Conservation (phyloP, 1,140 invertebrate species). For the Triops longicaudatus region DNA sequence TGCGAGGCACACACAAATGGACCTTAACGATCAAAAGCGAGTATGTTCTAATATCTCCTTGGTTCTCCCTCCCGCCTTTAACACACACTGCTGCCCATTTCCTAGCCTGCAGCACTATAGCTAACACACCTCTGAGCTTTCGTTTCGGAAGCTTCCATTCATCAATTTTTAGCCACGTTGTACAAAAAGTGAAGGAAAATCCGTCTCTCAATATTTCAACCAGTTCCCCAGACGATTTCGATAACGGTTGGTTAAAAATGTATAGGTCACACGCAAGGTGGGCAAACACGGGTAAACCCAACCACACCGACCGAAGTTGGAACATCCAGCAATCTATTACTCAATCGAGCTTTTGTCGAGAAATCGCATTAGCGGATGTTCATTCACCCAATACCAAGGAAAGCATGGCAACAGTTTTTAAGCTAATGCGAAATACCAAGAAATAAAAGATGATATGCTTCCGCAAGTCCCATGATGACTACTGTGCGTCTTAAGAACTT, state of each 20-base stretch:
- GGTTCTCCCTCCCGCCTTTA: not conserved
- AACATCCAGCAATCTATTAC: not conserved
- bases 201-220: not conserved
- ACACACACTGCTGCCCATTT: not conserved
- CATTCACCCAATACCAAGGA: not conserved
- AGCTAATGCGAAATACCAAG: not conserved
- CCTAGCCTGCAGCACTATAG: not conserved
- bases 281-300: not conserved
- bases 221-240: not conserved
- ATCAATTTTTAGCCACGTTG: not conserved
- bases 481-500: not conserved
- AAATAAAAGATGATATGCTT: not conserved
- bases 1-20: not conserved
- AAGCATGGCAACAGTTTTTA: not conserved
- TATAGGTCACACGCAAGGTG: not conserved
- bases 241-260: not conserved
- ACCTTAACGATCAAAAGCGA: not conserved
- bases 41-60: not conserved
- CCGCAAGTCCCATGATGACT: not conserved
- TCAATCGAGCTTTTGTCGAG: not conserved
- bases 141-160: not conserved
- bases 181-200: not conserved
- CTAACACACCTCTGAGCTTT: not conserved
- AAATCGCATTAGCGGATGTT: not conserved
- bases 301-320: not conserved